Conservation (phyloP, 1,140 invertebrate species). For the Zaprionus africanus region DNA sequence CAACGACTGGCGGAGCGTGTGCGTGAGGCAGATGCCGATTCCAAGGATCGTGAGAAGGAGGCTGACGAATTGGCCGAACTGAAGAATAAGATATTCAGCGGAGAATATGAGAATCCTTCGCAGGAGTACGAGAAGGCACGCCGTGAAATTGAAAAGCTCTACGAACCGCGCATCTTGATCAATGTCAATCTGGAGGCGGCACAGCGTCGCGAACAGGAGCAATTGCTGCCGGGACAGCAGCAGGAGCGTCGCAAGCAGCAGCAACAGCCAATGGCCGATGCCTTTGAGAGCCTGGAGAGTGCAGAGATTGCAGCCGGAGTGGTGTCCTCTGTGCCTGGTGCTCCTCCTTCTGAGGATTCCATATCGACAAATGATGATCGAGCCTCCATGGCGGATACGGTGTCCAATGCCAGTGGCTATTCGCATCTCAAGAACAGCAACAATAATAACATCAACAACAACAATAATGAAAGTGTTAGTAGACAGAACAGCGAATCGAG, state of each 20-base stretch:
- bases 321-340: neutral
- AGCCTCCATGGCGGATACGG: conserved; percentile 59
- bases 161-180: conserved; percentile 92
- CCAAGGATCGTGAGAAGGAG: conserved; percentile 94
- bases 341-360: conserved; percentile 60
- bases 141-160: conserved; percentile 92
- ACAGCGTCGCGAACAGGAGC: conserved; percentile 30
- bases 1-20: conserved; percentile 95
- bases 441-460: conserved; percentile 50
- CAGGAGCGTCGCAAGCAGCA: conserved; percentile 42
- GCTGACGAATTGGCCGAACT: conserved; percentile 96
- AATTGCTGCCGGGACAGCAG: conserved; percentile 8
- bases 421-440: conserved; percentile 54
- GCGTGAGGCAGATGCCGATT: conserved; percentile 96
- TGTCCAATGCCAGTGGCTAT: conserved; percentile 69
- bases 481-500: conserved; percentile 78
- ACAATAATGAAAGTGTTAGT: conserved; percentile 62
- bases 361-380: conserved; percentile 72
- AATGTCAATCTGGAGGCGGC: conserved; percentile 85
- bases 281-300: conserved; percentile 35
- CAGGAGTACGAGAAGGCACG: conserved; percentile 92
- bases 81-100: conserved; percentile 92
- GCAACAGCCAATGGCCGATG: conserved; percentile 29
- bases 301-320: conserved; percentile 1
- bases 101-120: conserved; percentile 89